Conservation (phyloP, 2,113 vertebrate genomes). For the Lepus europaeus region DNA sequence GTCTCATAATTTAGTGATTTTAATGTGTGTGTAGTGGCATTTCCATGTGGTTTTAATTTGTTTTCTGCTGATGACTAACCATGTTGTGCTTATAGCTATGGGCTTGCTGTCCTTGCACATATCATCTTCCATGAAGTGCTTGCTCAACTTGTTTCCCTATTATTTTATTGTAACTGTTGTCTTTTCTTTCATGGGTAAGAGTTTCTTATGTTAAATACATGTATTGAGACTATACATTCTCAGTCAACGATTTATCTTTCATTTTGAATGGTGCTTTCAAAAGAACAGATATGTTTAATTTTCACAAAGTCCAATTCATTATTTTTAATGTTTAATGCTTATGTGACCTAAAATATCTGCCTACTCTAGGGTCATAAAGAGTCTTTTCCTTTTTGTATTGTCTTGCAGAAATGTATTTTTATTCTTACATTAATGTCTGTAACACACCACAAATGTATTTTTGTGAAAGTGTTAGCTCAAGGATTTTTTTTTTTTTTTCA, state of each 20-base stretch:
- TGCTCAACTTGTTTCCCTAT: background rate
- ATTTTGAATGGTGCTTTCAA: background rate
- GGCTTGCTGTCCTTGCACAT: background rate
- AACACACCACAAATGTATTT: background rate
- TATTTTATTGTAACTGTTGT: background rate
- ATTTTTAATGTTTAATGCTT: background rate
- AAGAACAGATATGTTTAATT: conserved; percentile 11
- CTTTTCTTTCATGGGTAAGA: background rate
- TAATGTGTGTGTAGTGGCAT: too few species aligned
- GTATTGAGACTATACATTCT: background rate
- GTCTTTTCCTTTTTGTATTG: background rate
- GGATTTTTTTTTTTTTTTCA: background rate
- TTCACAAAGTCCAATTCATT: background rate
- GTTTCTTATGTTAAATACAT: background rate
- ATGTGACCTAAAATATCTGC: background rate
- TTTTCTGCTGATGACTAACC: background rate
- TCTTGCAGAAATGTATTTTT: conserved; percentile 9
- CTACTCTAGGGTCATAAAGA: background rate
- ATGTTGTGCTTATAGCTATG: background rate
- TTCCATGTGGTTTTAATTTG: background rate
- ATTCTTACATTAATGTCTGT: background rate
- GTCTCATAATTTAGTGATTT: background rate
- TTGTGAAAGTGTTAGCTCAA: background rate
- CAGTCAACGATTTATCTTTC: background rate
- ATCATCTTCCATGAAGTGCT: background rate